Evolutionary conservation across 2,888 invertebrate species (phyloP), one percentile per base, ranked within the genome.

Genomic region (Synergus itoensis): DNA sequence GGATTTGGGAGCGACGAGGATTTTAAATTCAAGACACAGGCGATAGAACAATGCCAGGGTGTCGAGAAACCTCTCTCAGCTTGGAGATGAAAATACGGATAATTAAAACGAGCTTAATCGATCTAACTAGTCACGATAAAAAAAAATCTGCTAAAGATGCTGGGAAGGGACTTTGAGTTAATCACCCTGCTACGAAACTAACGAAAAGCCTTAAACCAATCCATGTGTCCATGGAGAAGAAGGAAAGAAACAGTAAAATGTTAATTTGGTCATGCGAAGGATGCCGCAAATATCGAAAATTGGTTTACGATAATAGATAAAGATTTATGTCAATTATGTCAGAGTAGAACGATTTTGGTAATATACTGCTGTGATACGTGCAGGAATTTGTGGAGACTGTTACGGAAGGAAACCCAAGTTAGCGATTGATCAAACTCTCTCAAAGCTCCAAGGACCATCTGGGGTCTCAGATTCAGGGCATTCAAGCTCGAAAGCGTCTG

Each of bases 21-120:
- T 86, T 86, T 81, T 77, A 82, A 83, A 87, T 87, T 87, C 87
- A 79, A 77, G 65, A 84, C 86, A 82, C 84, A 80, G 41, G 36
- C 16, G 40, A 18, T 65, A 76, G 78, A 85, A 75, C 84, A 82
- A 84, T 82, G 84, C 84, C 84, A 82, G 79, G 67, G 77, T 79
- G 81, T 84, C 82, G 86, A 83, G 80, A 79, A 80, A 79, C 85
- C 81, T 85, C 81, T 77, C 81, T 80, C 36, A 48, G 18, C 28
- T 36, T 73, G 28, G 9, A 53, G 53, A 36, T 36, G 8, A 53
- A 73, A 73, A 73, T 53, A 40, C 21, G 5, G 36, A 53, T 73
- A 48, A 73, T 73, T 73, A 73, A 53, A 53, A 53, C 28, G 45
- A 48, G 69, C 73, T 73, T 53, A 48, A 73, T 73, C 16, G 28